These are phyloP conservation scores for Octodon degus DNA, from an alignment of 2,113 vertebrate species.

Conservation along the genomic window DNA sequence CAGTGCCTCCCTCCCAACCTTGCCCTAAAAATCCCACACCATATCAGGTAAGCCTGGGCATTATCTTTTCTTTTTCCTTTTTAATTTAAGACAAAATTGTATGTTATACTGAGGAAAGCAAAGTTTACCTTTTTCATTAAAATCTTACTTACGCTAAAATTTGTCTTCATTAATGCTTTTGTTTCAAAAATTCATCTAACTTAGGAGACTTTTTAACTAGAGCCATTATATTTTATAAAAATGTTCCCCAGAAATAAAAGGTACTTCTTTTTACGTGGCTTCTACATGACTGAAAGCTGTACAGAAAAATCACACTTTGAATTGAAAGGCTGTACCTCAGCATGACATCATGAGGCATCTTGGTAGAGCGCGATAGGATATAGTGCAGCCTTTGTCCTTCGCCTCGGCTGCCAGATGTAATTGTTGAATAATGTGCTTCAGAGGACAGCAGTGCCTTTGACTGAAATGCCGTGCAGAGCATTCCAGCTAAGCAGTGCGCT, in stretches of 20 bases:
- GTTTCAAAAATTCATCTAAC: slow-evolving; percentile 2
- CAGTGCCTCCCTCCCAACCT: background rate
- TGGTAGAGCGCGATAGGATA: slow-evolving; percentile 77
- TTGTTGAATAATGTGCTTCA: slow-evolving; percentile 86
- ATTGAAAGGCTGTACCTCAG: slow-evolving; percentile 73
- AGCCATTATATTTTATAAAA: background rate
- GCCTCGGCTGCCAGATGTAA: slow-evolving; percentile 79
- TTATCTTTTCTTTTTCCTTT: slow-evolving; percentile 13
- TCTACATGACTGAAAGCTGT: slow-evolving; percentile 20
- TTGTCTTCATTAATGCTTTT: background rate
- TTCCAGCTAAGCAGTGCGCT: slow-evolving; percentile 82
- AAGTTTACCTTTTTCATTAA: background rate
- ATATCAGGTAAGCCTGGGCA: background rate
- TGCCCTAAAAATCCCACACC: background rate
- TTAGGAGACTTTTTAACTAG: background rate
- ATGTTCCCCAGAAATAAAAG: background rate
- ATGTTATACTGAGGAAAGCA: background rate
- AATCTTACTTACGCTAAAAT: background rate
- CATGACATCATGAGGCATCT: slow-evolving; percentile 78
- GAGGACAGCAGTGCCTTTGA: slow-evolving; percentile 89
- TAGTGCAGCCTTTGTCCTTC: slow-evolving; percentile 86
- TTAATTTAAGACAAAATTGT: background rate
- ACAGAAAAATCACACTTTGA: slow-evolving; percentile 48
- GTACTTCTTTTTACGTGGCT: slow-evolving; percentile 8
- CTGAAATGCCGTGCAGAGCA: slow-evolving; percentile 78